These are phyloP conservation scores for Lipophrys pholis DNA, from an alignment of 2,113 vertebrate genomes.

Conservation along the genomic window DNA sequence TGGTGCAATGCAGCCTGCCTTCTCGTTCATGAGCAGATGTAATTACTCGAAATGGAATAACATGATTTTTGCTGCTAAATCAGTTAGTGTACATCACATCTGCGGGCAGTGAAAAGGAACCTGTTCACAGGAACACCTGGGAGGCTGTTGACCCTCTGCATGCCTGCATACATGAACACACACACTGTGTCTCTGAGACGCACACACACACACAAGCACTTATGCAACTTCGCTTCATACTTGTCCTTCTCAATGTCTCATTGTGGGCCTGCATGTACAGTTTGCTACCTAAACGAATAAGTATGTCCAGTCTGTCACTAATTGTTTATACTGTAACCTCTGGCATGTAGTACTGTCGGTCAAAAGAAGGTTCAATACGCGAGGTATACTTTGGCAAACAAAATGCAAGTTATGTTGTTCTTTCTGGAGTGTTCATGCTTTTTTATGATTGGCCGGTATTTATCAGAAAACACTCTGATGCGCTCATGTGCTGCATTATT, in stretches of 20 bases:
- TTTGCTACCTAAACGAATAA: neutral
- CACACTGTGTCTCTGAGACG: neutral
- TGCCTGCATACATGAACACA: neutral
- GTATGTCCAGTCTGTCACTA: neutral
- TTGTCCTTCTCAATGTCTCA: neutral
- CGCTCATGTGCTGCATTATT: no score
- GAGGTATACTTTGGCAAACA: neutral
- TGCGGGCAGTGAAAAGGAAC: slow-evolving; percentile 59
- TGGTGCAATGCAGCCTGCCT: slow-evolving; percentile 16
- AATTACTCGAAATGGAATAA: slow-evolving; percentile 78
- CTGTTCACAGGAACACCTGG: slow-evolving; percentile 74
- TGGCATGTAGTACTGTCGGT: neutral
- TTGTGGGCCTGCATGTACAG: neutral
- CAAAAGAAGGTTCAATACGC: neutral
- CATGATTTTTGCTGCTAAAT: slow-evolving; percentile 77
- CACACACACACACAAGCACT: neutral
- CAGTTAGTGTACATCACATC: slow-evolving; percentile 58
- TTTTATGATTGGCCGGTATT: no score
- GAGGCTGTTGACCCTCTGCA: slow-evolving; percentile 3
- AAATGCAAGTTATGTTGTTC: no score
- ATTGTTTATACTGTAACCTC: neutral
- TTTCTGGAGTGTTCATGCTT: no score
- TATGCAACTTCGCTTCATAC: neutral
- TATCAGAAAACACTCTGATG: no score
- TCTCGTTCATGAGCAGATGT: slow-evolving; percentile 54